phyloP scores from a whole-genome alignment of 2,888 invertebrate genomes.

The Flexamia atlantica region DNA sequence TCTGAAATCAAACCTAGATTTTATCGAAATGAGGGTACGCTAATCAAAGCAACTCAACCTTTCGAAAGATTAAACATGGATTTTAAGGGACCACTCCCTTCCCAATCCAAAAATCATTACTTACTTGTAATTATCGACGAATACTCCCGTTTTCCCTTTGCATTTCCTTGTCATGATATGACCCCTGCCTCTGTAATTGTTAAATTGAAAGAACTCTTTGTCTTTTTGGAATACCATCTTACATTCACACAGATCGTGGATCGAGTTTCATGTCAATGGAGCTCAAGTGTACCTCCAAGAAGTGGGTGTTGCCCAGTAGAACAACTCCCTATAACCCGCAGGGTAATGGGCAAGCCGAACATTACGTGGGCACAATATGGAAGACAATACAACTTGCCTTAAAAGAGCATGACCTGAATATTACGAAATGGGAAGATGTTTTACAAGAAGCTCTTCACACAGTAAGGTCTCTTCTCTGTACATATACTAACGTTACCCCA shows the following conservation, averaged over 20 bases:
- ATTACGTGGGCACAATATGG: not conserved
- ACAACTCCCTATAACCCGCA: conserved; percentile 32
- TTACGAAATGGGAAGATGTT: not conserved
- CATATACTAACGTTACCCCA: not conserved
- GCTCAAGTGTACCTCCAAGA: not conserved
- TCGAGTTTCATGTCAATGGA: conserved; percentile 23
- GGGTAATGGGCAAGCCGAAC: conserved; percentile 47
- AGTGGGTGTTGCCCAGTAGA: conserved; percentile 2
- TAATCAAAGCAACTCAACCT: conserved; percentile 32
- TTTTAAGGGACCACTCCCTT: conserved; percentile 3
- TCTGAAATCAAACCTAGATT: not conserved
- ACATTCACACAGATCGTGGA: conserved; percentile 12
- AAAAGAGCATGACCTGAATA: not conserved
- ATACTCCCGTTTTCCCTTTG: conserved; percentile 63
- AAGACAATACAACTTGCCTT: not conserved
- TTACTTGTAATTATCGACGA: not conserved
- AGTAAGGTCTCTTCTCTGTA: not conserved
- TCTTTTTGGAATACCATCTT: not conserved
- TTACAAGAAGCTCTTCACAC: not conserved
- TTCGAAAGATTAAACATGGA: conserved; percentile 2
- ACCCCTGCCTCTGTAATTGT: conserved; percentile 53
- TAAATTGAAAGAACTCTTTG: conserved; percentile 32
- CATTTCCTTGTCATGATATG: conserved; percentile 63
- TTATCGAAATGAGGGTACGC: not conserved
- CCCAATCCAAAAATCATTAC: not conserved